Evolutionary conservation across 2,888 invertebrate genomes (phyloP), one percentile per base, ranked within the genome.

Genomic region (Tethea ocularis): DNA sequence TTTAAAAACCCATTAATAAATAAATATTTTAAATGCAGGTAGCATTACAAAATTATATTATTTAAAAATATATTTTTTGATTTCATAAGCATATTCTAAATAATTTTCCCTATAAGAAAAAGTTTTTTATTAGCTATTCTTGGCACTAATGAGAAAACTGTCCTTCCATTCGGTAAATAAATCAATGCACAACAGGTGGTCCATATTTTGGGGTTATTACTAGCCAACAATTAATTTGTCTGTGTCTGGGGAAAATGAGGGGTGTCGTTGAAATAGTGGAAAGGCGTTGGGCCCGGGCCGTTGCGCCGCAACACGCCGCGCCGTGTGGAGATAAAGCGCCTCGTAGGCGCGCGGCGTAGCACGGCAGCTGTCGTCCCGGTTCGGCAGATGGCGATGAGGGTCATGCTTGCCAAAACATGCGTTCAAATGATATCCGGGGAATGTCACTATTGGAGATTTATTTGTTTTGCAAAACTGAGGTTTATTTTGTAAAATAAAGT

Each of bases 171-270:
- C 13, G 33, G 33, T 13, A 33, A 33, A 33, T 46, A 46, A 46
- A 20, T n/a, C 17, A 17, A 46, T 46, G 46, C 46, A 74, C 85
- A 86, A 89, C 88, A 89, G 84, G 87, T 87, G 81, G 84, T 78
- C 75, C 68, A 87, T 87, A 85, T 87, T 85, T 85, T 85, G 84
- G 79, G 80, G 81, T 83, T 80, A 84, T 80, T 80, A 78, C 78
- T 78, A 71, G 78, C 75, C 72, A 80, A 79, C 83, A 82, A 84
- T 87, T 87, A 87, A 87, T 88, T 87, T 87, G 78, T 84, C 77
- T 74, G 73, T 67, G 73, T 74, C 75, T 72, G 75, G 68, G 69
- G 70, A 71, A 77, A 73, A 77, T 74, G 72, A 67, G 71, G 61
- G 67, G 59, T 72, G 68, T 75, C 66, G 64, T 64, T 75, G 66